These are phyloP conservation scores for Orthosia cruda DNA, from an alignment of 2,888 invertebrate genomes.

Conservation along the genomic window DNA sequence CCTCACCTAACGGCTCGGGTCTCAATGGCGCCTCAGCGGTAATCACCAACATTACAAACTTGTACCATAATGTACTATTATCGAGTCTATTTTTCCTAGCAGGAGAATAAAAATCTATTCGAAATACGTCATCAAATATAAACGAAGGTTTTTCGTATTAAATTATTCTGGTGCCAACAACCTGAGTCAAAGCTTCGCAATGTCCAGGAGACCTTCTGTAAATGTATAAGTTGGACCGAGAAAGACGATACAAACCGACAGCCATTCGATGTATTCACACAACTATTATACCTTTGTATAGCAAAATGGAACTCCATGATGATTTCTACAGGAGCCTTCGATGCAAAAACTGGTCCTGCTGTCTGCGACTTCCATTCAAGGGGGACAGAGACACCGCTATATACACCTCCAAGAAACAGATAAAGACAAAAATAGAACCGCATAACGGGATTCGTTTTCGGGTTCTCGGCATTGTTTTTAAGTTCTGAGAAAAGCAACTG, in stretches of 20 bases:
- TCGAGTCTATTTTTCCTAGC: neutral
- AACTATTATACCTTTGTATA: constrained; percentile 60
- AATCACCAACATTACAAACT: no score
- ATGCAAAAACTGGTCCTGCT: constrained; percentile 88
- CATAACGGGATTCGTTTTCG: constrained; percentile 85
- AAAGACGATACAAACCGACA: constrained; percentile 28
- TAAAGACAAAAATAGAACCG: constrained; percentile 77
- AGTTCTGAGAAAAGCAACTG: constrained; percentile 68
- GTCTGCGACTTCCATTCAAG: constrained; percentile 88
- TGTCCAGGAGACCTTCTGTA: constrained; percentile 4
- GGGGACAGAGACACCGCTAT: constrained; percentile 78
- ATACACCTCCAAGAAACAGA: constrained; percentile 62
- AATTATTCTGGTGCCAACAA: constrained; percentile 16
- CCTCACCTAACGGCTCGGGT: no score
- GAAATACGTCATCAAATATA: neutral
- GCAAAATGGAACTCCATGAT: constrained; percentile 70
- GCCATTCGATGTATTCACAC: constrained; percentile 43
- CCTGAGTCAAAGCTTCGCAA: constrained; percentile 4
- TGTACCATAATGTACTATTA: no score
- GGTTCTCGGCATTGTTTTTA: constrained; percentile 68
- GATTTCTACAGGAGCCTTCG: constrained; percentile 68
- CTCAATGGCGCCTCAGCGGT: no score
- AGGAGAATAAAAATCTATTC: no score
- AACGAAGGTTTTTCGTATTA: neutral
- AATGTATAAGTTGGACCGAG: constrained; percentile 23